Conservation (phyloP, 2,113 vertebrate genomes). For the Benitochromis conjunctus region DNA sequence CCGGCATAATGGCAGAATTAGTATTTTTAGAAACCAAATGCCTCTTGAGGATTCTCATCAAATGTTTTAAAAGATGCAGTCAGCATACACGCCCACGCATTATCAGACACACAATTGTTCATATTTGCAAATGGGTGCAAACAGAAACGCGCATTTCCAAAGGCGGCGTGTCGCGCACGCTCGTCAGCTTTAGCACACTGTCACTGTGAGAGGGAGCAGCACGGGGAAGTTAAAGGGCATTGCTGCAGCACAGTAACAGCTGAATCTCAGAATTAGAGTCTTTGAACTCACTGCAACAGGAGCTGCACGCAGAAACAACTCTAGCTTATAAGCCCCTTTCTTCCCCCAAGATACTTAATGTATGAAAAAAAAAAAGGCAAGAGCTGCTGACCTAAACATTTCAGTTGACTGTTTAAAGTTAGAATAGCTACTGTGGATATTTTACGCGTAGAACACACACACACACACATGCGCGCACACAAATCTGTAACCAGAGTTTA, state of each 20-base stretch:
- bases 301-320: slow-evolving; percentile 39
- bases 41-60: slow-evolving; percentile 65
- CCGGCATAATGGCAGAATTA: slow-evolving; percentile 56
- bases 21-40: slow-evolving; percentile 69
- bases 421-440: slow-evolving; percentile 33
- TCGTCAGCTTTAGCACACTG: not conserved
- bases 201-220: not conserved
- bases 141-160: not conserved
- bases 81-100: not conserved
- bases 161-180: not conserved
- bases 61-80: slow-evolving; percentile 38
- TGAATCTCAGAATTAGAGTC: slow-evolving; percentile 46
- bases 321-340: slow-evolving; percentile 35
- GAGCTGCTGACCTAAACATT: slow-evolving; percentile 59
- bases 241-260: slow-evolving; percentile 22
- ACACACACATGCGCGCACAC: not conserved
- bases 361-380: not conserved
- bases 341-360: slow-evolving; percentile 35
- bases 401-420: slow-evolving; percentile 24
- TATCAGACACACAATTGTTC: not conserved
- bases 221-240: slow-evolving; percentile 8
- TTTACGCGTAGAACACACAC: slow-evolving; percentile 22
- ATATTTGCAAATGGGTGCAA: not conserved
- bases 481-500: not conserved
- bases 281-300: slow-evolving; percentile 55